A percentile compares a stretch with the other conserved stretches of the same genome.
These are phyloP conservation scores for Lepidostoma basale DNA, from an alignment of 1,140 invertebrate species.

Conservation along the genomic window DNA sequence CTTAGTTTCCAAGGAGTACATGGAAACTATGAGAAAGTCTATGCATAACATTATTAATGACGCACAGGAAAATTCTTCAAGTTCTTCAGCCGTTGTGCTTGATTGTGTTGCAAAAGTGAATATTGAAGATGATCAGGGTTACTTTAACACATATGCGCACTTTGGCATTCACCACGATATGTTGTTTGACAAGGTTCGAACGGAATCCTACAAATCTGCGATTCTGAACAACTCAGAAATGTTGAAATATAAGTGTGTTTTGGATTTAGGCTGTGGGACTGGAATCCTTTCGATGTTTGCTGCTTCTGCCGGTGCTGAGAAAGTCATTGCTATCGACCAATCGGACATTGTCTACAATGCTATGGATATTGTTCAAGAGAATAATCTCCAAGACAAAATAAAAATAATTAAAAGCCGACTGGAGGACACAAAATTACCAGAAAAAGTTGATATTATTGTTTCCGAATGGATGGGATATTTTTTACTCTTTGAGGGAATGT, in stretches of 20 bases:
- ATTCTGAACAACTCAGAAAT: constrained; percentile 79
- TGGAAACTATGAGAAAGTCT: constrained; percentile 67
- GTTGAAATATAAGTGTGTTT: constrained; percentile 79
- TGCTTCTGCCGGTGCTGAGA: constrained; percentile 88
- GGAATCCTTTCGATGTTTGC: constrained; percentile 96
- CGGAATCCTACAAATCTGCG: constrained; percentile 92
- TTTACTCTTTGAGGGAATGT: constrained; percentile 96
- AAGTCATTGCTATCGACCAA: constrained; percentile 92
- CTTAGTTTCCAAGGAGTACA: constrained; percentile 66
- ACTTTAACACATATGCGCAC: constrained; percentile 96
- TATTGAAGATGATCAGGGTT: constrained; percentile 71
- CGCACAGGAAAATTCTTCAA: constrained; percentile 41
- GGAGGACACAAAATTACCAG: constrained; percentile 85
- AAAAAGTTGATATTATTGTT: constrained; percentile 94
- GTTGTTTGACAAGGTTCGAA: constrained; percentile 90
- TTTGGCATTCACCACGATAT: constrained; percentile 98
- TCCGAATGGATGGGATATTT: constrained; percentile 99
- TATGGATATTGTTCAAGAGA: constrained; percentile 80
- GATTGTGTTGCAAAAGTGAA: constrained; percentile 60
- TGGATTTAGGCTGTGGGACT: constrained; percentile 93
- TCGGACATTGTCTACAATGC: constrained; percentile 84
- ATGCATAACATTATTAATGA: constrained; percentile 67
- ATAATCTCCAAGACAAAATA: constrained; percentile 67
- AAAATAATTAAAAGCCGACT: constrained; percentile 79
- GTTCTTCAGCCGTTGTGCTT: constrained; percentile 48